Conservation (phyloP, 2,888 invertebrate species). For the Dicyrtomina minuta region DNA sequence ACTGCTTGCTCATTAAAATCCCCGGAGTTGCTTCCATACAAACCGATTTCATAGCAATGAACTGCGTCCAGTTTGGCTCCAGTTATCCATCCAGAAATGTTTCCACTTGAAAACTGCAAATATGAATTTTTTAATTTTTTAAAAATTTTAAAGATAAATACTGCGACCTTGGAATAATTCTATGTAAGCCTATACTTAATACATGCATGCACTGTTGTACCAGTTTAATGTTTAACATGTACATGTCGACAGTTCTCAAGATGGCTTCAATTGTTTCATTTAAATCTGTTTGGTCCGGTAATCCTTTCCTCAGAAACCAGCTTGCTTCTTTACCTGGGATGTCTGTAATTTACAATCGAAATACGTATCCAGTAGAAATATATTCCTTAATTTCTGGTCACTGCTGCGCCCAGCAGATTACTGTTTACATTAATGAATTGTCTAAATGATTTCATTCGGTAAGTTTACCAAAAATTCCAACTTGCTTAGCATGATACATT, state of each 20-base stretch:
- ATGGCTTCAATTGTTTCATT: not conserved
- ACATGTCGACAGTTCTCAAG: not conserved
- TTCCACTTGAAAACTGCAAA: not conserved
- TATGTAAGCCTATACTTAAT: not conserved
- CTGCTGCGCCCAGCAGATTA: no score
- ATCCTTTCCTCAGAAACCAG: not conserved
- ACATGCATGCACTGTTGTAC: not conserved
- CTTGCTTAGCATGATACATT: no score
- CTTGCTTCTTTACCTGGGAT: no score
- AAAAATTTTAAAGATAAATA: not conserved
- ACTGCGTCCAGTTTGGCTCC: not conserved
- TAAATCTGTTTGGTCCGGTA: conserved; percentile 9
- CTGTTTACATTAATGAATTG: no score
- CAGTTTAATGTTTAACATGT: not conserved
- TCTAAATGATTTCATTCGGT: no score
- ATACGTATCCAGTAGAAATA: no score
- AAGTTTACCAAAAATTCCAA: no score
- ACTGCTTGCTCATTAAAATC: not conserved
- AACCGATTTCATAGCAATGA: conserved; percentile 3
- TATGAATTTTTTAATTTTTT: not conserved
- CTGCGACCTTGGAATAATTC: not conserved
- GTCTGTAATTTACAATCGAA: no score
- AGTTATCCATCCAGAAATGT: not conserved
- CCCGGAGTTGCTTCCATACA: not conserved
- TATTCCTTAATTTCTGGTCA: no score